Conservation (phyloP, 2,113 vertebrate genomes). For the Lophochroa leadbeateri region DNA sequence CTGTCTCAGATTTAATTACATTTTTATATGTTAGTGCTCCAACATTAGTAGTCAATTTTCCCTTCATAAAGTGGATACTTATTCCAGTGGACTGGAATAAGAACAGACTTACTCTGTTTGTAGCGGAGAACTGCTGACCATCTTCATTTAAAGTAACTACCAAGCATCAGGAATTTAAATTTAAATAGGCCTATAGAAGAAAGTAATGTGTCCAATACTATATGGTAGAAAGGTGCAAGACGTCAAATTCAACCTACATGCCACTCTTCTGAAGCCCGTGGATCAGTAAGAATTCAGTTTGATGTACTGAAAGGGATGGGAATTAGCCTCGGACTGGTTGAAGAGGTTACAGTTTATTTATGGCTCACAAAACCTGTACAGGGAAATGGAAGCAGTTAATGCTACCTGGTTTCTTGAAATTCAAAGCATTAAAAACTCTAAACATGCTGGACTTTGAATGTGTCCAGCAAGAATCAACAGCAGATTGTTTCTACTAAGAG, state of each 20-base stretch:
- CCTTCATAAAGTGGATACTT: neutral
- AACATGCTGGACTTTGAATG: neutral
- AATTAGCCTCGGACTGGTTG: neutral
- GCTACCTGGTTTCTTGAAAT: conserved; percentile 8
- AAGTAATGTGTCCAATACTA: neutral
- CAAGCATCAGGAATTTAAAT: neutral
- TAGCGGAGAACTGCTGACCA: neutral
- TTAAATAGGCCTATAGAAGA: neutral
- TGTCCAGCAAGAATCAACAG: neutral
- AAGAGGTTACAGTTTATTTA: neutral
- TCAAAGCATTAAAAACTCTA: neutral
- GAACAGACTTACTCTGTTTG: neutral
- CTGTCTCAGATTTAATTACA: neutral
- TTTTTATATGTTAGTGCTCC: neutral
- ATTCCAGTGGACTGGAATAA: neutral
- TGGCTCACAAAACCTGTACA: neutral
- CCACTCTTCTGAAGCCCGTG: neutral
- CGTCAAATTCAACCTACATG: neutral
- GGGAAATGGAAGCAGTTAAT: neutral
- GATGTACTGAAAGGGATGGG: neutral
- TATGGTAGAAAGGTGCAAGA: neutral
- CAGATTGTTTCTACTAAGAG: neutral
- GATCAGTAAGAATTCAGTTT: neutral
- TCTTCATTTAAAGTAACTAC: neutral
- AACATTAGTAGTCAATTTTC: neutral